Evolutionary conservation across 2,888 invertebrate species (phyloP).

Genomic region (Ochlodes sylvanus): DNA sequence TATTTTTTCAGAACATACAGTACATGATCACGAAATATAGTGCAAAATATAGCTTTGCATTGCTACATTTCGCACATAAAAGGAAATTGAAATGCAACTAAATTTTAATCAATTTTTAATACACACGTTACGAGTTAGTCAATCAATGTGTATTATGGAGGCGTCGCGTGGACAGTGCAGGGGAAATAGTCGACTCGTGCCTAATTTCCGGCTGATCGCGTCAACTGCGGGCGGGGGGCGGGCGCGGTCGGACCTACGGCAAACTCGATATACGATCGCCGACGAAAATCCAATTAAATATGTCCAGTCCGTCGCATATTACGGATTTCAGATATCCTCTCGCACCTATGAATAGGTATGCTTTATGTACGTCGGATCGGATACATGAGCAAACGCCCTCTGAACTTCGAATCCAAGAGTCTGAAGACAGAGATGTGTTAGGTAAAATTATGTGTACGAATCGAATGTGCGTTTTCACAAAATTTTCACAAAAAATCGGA

Average conservation of each 20-base stretch:
- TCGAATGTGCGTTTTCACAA: too few species aligned
- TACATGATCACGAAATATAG: too few species aligned
- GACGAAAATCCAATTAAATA: constrained; percentile 49
- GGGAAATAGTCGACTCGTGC: constrained; percentile 81
- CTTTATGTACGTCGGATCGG: neutral
- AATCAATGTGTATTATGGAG: constrained; percentile 71
- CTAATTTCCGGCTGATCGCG: constrained; percentile 75
- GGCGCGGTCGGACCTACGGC: constrained; percentile 63
- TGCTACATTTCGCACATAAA: too few species aligned
- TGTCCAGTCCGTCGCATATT: constrained; percentile 28
- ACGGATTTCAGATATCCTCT: constrained; percentile 21
- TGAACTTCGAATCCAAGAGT: too few species aligned
- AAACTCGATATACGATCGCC: constrained; percentile 49
- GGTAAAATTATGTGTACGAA: too few species aligned
- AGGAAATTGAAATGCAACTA: neutral
- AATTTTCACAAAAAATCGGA: too few species aligned
- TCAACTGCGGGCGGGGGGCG: constrained; percentile 62
- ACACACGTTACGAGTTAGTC: constrained; percentile 45
- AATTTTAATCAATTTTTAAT: neutral
- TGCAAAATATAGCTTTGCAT: too few species aligned
- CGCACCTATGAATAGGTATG: neutral
- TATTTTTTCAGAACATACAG: too few species aligned
- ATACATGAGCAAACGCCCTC: neutral
- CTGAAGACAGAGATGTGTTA: too few species aligned
- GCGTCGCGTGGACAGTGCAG: constrained; percentile 57